Base-by-base conservation (phyloP, 2,113 vertebrate species). In the Illadopsis cleaveri region DNA sequence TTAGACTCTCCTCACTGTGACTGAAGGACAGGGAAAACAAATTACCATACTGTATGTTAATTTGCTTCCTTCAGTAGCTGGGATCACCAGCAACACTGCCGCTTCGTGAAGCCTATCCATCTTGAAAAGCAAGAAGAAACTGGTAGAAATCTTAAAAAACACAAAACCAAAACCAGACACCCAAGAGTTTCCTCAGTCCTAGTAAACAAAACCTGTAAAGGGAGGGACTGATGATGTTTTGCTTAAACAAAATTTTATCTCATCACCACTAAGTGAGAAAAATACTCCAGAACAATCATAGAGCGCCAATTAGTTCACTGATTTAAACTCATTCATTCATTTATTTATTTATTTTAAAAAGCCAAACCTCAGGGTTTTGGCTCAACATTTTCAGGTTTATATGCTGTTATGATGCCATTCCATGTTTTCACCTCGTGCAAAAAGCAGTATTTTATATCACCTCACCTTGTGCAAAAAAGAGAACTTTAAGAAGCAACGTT, bases 21-120 rank as follows among this genome's bases (percentile, higher is more conserved):
- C 73, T 90, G 90, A 96, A 94, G 86, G 75, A 89, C 44, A 62
- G 82, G n/a, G 40, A 93, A 88, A 90, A 88, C 72, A 86, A 79
- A 95, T 92, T 82, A 96, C 95, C 91, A 95, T 78, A 64, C 25
- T 78, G 57, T 44, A 92, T 82, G 84, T 86, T 93, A 86, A 93
- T 90, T 88, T 89, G 71, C 57, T 87, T 82, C 85, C 86, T 90
- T 80, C 70, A 33, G 38, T 68, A 76, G 69, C 64, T 51, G 69
- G 37, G 64, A 86, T 77, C 68, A 56, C 56, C 2, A 2, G 91
- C 47, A 82, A 53, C 33, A 25, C 31, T 68, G 81, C 77, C 2
- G 0, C 87, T 77, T 64, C 53, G 33, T 19, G 51, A 92, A 64
- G 42, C 28, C 31, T 38, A 35, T 6, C 33, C 30, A 22, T 60